Evolutionary conservation across 2,888 invertebrate species (phyloP).

Genomic region (Rhynchonema sp.): DNA sequence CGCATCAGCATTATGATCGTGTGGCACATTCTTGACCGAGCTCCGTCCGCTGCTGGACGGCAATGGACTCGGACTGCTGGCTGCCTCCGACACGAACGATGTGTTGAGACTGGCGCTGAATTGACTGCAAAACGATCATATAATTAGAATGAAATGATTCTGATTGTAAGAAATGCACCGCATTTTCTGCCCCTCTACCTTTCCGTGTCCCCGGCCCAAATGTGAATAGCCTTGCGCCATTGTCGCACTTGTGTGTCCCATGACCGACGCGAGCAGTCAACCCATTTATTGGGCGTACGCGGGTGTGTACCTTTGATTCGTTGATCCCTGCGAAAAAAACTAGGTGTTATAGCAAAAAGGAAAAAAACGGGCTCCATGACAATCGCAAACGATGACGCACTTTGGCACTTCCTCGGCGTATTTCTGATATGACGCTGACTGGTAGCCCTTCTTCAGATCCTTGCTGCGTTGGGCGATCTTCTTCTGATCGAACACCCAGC

Average conservation of each 20-base stretch:
- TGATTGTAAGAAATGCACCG: no score
- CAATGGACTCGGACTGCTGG: no score
- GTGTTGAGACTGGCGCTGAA: background rate
- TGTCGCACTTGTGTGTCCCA: conserved; percentile 72
- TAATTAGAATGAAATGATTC: no score
- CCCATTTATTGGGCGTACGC: conserved; percentile 64
- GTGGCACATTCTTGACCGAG: no score
- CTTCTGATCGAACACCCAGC: background rate
- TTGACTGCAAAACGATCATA: no score
- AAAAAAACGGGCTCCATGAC: no score
- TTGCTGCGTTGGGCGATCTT: background rate
- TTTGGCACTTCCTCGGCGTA: background rate
- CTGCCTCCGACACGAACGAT: background rate
- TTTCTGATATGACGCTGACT: background rate
- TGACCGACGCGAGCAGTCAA: conserved; percentile 69
- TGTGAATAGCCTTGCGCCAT: conserved; percentile 66
- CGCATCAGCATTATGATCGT: no score
- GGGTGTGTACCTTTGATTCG: conserved; percentile 42
- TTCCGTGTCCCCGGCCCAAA: conserved; percentile 32
- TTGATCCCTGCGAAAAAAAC: background rate
- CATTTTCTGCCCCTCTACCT: no score
- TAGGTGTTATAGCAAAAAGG: no score
- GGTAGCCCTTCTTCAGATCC: background rate
- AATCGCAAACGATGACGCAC: background rate
- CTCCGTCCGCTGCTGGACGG: no score